Evolutionary conservation across 2,888 invertebrate species (phyloP), one percentile per base, ranked within the genome.

Genomic region (Spatulosminthurus flaviceps): DNA sequence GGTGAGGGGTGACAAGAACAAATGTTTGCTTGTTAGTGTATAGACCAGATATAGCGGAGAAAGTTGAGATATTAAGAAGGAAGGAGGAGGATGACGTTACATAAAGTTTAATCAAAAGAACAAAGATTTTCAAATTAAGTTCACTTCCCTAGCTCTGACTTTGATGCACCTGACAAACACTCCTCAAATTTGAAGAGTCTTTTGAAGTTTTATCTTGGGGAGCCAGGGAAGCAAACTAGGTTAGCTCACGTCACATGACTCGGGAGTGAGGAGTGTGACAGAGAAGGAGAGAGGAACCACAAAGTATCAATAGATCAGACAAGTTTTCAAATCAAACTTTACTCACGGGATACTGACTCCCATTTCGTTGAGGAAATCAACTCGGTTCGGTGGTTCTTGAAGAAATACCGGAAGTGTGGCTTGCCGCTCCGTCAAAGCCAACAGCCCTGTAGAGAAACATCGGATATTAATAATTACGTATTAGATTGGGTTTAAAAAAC

Each of bases 361-460:
- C 22, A 82, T 78, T 75, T 84, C 83, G 78, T 84, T 84, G 43
- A 84, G 81, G 77, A 84, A 84, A 78, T 84, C 84, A 29, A 84
- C 79, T n/a, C 84, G 81, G 76, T 79, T 83, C 60, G 82, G 81
- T 29, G 84, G 84, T 67, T 84, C 84, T 70, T 81, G 79, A 67
- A 81, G 82, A 77, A 84, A 84, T 72, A 21, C 22, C 22, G 71
- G 71, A 66, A 66, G 22, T 28, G 41, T 61, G 51, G 21, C 34
- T 21, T 74, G 34, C 74, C 22, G 29, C 28, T 74, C 74, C 22
- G 64, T 34, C 74, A 61, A 34, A n/a, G 42, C 42, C 51, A 72
- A 72, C 41, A 74, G 61, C n/a, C 74, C 74, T 74, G 21, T 1
- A 73, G 34, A 70, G 21, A 28, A 69, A 66, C n/a, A 70, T 41